phyloP scores from a whole-genome alignment of 2,113 vertebrate species.

The Microtus oregoni region DNA sequence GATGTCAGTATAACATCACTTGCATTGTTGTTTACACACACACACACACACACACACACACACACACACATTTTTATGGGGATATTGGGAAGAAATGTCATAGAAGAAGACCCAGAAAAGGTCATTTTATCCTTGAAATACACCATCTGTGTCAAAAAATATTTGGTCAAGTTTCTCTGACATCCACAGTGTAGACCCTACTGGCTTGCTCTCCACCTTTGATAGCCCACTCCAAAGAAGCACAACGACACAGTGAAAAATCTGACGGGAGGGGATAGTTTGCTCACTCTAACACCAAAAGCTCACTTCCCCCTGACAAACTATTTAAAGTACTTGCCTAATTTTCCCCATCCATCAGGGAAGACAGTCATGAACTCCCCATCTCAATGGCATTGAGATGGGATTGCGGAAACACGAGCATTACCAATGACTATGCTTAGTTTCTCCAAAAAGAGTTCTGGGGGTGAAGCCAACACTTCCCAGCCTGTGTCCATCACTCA shows the following conservation, averaged over 20 bases:
- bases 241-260: neutral
- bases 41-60: neutral
- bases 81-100: neutral
- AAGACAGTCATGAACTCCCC: neutral
- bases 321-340: neutral
- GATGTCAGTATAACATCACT: neutral
- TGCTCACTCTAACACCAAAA: neutral
- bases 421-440: neutral
- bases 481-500: neutral
- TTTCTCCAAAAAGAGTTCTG: neutral
- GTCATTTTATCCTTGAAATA: neutral
- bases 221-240: neutral
- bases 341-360: neutral
- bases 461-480: neutral
- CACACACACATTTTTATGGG: neutral
- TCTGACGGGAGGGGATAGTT: fast-evolving
- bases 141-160: neutral
- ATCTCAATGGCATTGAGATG: too few relatives aligned
- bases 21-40: neutral
- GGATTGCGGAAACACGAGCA: neutral
- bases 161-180: neutral
- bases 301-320: fast-evolving
- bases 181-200: neutral
- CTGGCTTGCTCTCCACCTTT: neutral
- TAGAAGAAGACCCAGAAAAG: neutral